Evolutionary conservation across 2,888 invertebrate genomes (phyloP).

Genomic region (Xanthorhoe spadicearia): DNA sequence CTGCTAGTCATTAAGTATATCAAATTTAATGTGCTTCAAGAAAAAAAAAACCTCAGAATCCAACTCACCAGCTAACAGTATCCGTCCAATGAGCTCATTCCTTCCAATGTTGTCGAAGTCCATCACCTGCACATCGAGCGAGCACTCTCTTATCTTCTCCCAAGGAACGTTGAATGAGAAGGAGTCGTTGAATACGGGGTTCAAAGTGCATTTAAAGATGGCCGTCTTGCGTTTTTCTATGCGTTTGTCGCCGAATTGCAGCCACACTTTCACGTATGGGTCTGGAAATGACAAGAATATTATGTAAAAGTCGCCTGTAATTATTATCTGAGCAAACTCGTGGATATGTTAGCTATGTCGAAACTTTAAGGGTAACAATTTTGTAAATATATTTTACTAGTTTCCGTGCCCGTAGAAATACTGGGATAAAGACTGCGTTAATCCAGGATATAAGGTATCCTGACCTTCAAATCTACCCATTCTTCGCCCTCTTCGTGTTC

Average conservation of each 20-base stretch:
- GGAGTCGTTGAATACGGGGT: conserved; percentile 98
- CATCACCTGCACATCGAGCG: conserved; percentile 96
- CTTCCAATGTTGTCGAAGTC: conserved; percentile 98
- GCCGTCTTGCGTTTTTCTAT: conserved; percentile 98
- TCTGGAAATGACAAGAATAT: conserved; percentile 88
- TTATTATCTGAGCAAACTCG: too few species aligned
- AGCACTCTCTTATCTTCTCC: conserved; percentile 98
- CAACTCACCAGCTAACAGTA: conserved; percentile 94
- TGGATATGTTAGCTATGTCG: too few species aligned
- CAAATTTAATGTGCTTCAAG: too few species aligned
- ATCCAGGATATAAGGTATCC: too few species aligned
- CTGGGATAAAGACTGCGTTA: too few species aligned
- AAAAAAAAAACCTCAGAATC: not conserved
- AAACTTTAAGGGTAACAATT: too few species aligned
- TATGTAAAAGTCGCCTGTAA: too few species aligned
- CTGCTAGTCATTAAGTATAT: too few species aligned
- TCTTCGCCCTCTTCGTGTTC: too few species aligned
- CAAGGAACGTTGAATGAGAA: conserved; percentile 98
- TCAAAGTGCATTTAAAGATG: conserved; percentile 96
- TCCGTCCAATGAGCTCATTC: conserved; percentile 96
- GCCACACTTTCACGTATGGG: conserved; percentile 99
- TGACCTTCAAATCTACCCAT: too few species aligned
- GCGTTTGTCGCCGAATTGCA: conserved; percentile 96
- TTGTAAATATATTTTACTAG: too few species aligned
- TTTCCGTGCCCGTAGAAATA: too few species aligned